These are phyloP conservation scores for Leptinotarsa undecemlineata DNA, from an alignment of 1,140 invertebrate genomes.

Conservation along the genomic window DNA sequence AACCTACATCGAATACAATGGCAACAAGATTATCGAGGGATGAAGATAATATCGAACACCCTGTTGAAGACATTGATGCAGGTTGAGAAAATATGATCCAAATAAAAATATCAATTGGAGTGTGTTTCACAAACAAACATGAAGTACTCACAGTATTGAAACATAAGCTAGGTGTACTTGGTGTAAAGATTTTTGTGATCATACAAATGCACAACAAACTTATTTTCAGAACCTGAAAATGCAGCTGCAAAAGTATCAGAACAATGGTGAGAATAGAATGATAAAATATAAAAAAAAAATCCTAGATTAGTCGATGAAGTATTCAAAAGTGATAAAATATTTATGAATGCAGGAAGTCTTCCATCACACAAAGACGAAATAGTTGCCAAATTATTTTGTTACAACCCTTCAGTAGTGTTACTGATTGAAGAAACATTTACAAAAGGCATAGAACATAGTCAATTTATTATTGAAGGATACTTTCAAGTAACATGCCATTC, in stretches of 20 bases:
- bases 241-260: neutral
- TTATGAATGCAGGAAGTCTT: neutral
- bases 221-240: neutral
- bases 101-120: neutral
- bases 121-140: neutral
- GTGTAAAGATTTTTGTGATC: neutral
- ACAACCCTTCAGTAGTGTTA: neutral
- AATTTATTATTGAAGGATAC: neutral
- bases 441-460: neutral
- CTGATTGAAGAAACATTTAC: slow-evolving; percentile 6
- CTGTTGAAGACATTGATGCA: neutral
- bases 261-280: neutral
- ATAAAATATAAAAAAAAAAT: neutral
- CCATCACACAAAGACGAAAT: slow-evolving; percentile 11
- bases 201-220: neutral
- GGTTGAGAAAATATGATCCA: neutral
- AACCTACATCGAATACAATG: neutral
- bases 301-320: neutral
- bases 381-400: neutral
- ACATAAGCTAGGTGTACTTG: neutral
- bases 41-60: neutral
- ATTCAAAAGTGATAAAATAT: neutral
- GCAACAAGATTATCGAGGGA: neutral
- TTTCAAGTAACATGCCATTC: neutral
- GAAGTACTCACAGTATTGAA: neutral